Base-by-base conservation (phyloP, 2,888 invertebrate species). In the Parnassius mnemosyne region DNA sequence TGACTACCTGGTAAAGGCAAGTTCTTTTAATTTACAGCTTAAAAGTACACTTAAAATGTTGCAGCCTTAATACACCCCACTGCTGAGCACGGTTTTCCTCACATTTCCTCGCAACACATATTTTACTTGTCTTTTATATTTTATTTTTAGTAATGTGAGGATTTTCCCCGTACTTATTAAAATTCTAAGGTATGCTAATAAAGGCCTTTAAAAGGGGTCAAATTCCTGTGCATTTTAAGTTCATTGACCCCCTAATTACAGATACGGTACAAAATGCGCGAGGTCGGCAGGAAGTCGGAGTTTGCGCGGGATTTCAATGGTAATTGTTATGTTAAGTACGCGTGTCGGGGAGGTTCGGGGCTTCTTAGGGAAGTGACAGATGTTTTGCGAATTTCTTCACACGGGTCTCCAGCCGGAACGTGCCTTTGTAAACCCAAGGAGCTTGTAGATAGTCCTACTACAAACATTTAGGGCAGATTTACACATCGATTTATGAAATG, bases 251-350 rank as follows among this genome's bases (percentile, higher is more conserved):
- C 49, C 62, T 58, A 58, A 62, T 62, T 62, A 50, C 58, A 13
- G 53, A 49, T 49, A 49, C 49, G 49, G 49, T 11, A 53, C 34
- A 43, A 44, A 55, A 57, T 42, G 50, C 16, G 53, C 57, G 57
- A 44, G 57, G 57, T 57, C 47, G 61, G 54, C 62, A 62, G 62
- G 62, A 62, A 62, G 62, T 58, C 43, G 50, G 34, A 44, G 57
- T 62, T 62, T 57, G 57, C 53, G 53, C 53, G 44, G 54, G 62
- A 63, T 58, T 63, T 63, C 58, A 58, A 63, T 63, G 62, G 62
- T 57, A 44, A 63, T 63, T 63, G 58, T 63, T 63, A 58, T 58
- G 57, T 57, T 57, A 63, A 63, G 43, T 61, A 50, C 50, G 42
- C 53, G 56, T 47, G 58, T 54, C 50, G 57, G 60, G 49, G 57